These are phyloP conservation scores for Drosophila prostipennis DNA, from an alignment of 2,888 invertebrate species.

Conservation along the genomic window DNA sequence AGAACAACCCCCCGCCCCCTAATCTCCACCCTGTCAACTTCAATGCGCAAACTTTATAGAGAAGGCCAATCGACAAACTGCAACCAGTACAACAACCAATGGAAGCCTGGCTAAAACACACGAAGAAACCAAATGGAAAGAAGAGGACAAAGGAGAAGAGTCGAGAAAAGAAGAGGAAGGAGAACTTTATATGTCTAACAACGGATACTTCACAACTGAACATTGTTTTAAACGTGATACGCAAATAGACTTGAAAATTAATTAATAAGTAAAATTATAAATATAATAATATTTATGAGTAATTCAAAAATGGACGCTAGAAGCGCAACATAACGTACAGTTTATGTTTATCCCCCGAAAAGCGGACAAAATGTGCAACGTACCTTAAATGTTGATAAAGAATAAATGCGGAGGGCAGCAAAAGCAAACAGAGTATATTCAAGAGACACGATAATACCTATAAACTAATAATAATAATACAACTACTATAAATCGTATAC, in stretches of 20 bases:
- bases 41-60: constrained; percentile 63
- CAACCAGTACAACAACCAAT: constrained; percentile 39
- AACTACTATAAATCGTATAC: constrained; percentile 56
- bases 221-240: constrained; percentile 80
- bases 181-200: constrained; percentile 63
- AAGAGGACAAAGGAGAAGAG: constrained; percentile 34
- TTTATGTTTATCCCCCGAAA: constrained; percentile 73
- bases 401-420: constrained; percentile 23
- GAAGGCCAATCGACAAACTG: constrained; percentile 57
- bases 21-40: constrained; percentile 53
- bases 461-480: constrained; percentile 15
- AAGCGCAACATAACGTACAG: constrained; percentile 75
- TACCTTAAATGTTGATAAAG: constrained; percentile 65
- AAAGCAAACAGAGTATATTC: constrained; percentile 32
- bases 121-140: constrained; percentile 4
- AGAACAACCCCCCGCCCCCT: not conserved
- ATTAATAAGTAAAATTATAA: constrained; percentile 77
- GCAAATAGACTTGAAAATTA: constrained; percentile 79
- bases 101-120: constrained; percentile 53
- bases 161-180: constrained; percentile 34
- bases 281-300: constrained; percentile 73
- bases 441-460: constrained; percentile 47
- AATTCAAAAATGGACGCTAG: constrained; percentile 69
- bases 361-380: constrained; percentile 76
- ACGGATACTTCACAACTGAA: constrained; percentile 74